Base-by-base conservation (phyloP, 1,140 invertebrate species). In the Apis laboriosa region DNA sequence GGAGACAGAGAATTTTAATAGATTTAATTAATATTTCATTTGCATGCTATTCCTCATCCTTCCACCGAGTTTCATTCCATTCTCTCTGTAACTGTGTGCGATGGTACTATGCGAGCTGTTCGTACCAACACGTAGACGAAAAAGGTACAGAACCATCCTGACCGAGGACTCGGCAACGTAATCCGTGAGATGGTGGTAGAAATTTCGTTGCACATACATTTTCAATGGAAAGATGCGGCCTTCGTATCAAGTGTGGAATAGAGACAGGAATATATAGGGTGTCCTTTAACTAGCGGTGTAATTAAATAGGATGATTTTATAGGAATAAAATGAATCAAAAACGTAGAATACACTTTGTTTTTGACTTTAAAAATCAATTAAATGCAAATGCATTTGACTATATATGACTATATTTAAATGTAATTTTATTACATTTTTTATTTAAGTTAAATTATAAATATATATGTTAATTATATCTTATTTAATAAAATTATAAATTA, bases 21-120 rank as follows among this genome's bases (percentile, higher is more conserved):
- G 89, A 91, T 91, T 91, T 91, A 91, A 91, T 91, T 91, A 91
- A 91, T 91, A 91, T 91, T 91, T 91, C 90, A 91, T 91, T 91
- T 91, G 90, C 90, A 91, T 91, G 82, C 89, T 90, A 90, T 91
- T 90, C 85, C 89, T 86, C 87, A 75, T 60, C 85, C 89, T 81
- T 34, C 53, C 58, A 24, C 9, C 71, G 76, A 74, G 72, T 75
- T 75, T 84, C 64, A 19, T 70, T n/a, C 70, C 56, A 58, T 81
- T 81, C 80, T 81, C 80, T 81, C 63, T 34, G 80, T 24, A 76
- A 81, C 80, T 51, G 73, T 68, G 58, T n/a, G 67, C 72, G 28
- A 56, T 76, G 70, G 43, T 34, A 51, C 51, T 53, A 17, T 67
- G 28, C 34, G 53, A 56, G 51, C 63, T 60, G 24, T 77, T 80